Conservation (phyloP, 2,113 vertebrate genomes). For the Cyphomyrus discorhynchus region DNA sequence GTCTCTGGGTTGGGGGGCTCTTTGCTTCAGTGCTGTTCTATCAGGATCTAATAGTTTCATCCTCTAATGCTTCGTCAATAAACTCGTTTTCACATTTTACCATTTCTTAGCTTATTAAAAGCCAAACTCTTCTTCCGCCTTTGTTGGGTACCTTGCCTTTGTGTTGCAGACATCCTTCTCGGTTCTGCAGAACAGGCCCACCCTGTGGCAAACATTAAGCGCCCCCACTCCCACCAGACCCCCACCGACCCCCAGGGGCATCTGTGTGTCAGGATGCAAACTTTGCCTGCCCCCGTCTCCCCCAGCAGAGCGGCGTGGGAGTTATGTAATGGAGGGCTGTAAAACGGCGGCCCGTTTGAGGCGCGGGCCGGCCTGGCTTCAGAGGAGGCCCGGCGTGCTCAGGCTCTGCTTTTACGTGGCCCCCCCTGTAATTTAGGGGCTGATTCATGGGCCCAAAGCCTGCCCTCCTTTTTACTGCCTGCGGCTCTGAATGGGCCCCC, state of each 20-base stretch:
- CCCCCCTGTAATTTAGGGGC: constrained; percentile 3
- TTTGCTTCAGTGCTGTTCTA: too few relatives aligned
- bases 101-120: background rate
- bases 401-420: constrained; percentile 10
- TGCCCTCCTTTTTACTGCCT: constrained; percentile 20
- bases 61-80: background rate
- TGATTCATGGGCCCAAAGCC: constrained; percentile 23
- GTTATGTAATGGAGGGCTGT: constrained; percentile 17
- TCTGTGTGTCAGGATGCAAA: constrained; percentile 27
- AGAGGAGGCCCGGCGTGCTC: background rate
- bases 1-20: background rate
- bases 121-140: background rate
- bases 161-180: background rate
- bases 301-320: background rate
- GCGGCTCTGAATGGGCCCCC: constrained; percentile 1
- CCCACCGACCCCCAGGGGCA: background rate
- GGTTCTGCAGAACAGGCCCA: background rate
- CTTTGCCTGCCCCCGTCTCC: constrained; percentile 25
- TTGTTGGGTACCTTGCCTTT: background rate
- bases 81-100: background rate
- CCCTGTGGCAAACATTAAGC: background rate
- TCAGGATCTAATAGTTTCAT: background rate
- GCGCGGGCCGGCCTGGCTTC: background rate
- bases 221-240: background rate
- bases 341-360: constrained; percentile 14